These are phyloP conservation scores for Atractosteus spatula DNA, from an alignment of 2,113 vertebrate species.

Conservation along the genomic window DNA sequence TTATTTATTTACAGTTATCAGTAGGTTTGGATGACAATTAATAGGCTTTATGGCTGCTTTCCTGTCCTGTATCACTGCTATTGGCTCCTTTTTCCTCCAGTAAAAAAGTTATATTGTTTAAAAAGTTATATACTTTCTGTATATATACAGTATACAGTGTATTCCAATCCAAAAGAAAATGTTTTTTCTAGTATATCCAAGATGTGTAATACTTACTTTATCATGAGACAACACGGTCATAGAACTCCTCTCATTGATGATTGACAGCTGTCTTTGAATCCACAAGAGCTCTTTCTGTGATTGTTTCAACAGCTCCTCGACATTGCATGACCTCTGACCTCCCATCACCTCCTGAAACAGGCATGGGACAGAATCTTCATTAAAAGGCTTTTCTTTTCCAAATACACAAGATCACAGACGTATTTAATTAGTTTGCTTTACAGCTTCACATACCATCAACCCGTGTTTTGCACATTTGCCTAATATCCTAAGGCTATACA, in stretches of 20 bases:
- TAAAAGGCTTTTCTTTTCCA: too few species aligned
- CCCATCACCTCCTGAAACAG: slow-evolving; percentile 57
- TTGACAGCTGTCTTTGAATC: slow-evolving; percentile 61
- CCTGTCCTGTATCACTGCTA: neutral
- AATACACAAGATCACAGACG: neutral
- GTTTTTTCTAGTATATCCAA: slow-evolving; percentile 9
- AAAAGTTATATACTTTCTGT: too few species aligned
- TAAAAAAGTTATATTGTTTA: too few species aligned
- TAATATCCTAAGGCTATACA: slow-evolving; percentile 45
- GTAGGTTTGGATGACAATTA: too few species aligned
- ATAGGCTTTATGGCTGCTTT: too few species aligned
- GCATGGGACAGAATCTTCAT: slow-evolving; percentile 10
- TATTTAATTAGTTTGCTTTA: slow-evolving; percentile 16
- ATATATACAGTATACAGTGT: neutral
- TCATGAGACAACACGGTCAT: slow-evolving; percentile 40
- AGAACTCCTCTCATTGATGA: slow-evolving; percentile 44
- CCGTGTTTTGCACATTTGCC: slow-evolving; percentile 51
- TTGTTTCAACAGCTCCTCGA: slow-evolving; percentile 58
- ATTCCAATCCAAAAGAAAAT: too few species aligned
- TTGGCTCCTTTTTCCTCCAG: too few species aligned
- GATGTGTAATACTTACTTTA: slow-evolving; percentile 52
- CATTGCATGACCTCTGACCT: slow-evolving; percentile 53
- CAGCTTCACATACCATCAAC: slow-evolving; percentile 50
- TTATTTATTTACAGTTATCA: too few species aligned
- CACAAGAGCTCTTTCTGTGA: slow-evolving; percentile 58